Conservation (phyloP, 1,140 invertebrate genomes). For the Calliphora vicina region DNA sequence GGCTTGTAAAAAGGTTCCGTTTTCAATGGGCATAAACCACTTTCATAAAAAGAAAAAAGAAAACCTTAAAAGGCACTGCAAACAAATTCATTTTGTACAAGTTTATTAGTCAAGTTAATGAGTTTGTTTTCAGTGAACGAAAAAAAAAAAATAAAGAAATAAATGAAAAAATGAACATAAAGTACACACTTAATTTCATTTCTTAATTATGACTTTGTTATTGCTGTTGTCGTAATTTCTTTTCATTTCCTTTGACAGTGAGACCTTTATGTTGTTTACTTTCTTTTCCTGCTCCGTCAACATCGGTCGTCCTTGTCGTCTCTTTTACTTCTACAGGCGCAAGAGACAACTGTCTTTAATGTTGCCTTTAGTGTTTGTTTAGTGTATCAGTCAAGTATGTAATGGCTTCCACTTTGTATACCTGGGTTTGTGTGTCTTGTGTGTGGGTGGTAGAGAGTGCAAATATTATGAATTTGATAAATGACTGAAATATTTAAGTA, state of each 20-base stretch:
- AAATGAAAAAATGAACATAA: background rate
- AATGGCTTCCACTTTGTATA: background rate
- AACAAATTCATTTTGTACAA: background rate
- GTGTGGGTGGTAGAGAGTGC: background rate
- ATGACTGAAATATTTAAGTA: background rate
- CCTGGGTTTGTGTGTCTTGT: background rate
- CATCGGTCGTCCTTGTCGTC: background rate
- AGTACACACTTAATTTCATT: conserved; percentile 4
- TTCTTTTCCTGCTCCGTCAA: background rate
- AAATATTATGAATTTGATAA: conserved; percentile 3
- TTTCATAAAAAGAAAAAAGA: background rate
- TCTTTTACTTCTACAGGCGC: background rate
- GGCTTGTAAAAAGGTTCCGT: background rate
- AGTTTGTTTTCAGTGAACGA: background rate
- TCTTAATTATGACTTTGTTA: conserved; percentile 5
- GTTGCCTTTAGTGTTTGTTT: background rate
- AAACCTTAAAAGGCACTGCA: background rate
- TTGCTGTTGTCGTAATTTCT: background rate
- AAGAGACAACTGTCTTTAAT: background rate
- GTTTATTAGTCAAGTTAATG: conserved; percentile 15
- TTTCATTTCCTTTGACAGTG: background rate
- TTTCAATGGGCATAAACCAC: no score
- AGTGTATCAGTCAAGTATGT: background rate
- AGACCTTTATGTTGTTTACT: no score
- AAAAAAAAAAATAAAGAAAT: background rate